Evolutionary conservation across 2,797 vertebrate genomes (phyloP).

Genomic region (Megalops cyprinoides): DNA sequence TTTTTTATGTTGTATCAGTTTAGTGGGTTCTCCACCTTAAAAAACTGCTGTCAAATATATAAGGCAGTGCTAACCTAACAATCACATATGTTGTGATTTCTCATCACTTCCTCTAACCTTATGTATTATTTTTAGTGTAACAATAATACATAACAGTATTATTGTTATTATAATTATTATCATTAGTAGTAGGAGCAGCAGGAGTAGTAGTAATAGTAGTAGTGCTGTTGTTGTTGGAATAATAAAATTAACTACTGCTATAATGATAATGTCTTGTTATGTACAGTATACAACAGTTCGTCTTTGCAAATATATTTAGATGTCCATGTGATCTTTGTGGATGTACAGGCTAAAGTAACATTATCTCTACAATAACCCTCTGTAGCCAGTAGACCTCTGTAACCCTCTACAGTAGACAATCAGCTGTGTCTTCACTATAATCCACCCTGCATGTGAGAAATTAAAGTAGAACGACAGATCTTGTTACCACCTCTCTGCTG

Average conservation of each 20-base stretch:
- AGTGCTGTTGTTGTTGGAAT: too few species aligned
- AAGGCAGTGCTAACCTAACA: neutral
- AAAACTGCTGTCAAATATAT: slow-evolving; percentile 2
- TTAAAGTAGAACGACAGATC: slow-evolving; percentile 71
- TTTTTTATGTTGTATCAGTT: neutral
- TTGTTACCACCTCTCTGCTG: slow-evolving; percentile 67
- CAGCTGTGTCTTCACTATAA: slow-evolving; percentile 58
- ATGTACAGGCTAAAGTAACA: neutral
- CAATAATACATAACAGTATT: neutral
- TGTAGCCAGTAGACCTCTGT: too few species aligned
- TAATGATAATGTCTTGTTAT: too few species aligned
- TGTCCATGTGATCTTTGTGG: neutral
- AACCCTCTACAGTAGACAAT: too few species aligned
- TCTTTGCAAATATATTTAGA: neutral
- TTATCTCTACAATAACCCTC: too few species aligned
- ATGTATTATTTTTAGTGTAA: neutral
- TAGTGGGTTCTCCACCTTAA: neutral
- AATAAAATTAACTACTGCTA: too few species aligned
- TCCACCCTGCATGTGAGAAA: slow-evolving; percentile 53
- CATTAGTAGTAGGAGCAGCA: neutral
- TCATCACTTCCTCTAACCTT: neutral
- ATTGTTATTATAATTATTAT: neutral
- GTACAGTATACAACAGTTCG: too few species aligned
- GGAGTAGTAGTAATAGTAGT: neutral
- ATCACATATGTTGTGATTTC: slow-evolving; percentile 11